Conservation (phyloP, 92 coral and sea anemone species). For the Zoanthus sociatus region DNA sequence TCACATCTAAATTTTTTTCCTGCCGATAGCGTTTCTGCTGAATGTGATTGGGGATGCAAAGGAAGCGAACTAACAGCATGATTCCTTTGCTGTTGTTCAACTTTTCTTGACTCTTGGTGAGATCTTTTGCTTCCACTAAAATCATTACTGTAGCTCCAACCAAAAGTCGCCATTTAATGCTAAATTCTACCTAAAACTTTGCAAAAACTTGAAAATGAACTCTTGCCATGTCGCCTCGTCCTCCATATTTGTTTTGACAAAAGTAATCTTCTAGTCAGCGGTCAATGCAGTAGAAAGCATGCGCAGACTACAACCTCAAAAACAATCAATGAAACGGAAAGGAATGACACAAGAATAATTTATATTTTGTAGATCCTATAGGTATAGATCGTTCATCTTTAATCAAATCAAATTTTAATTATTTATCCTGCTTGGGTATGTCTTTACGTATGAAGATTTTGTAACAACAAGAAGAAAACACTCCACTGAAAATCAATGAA, state of each 20-base stretch:
- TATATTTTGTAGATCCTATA: background rate
- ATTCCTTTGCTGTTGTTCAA: constrained; percentile 84
- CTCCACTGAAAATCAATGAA: background rate
- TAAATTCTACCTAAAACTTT: background rate
- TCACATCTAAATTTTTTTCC: constrained; percentile 71
- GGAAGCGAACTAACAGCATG: constrained; percentile 55
- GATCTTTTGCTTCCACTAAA: constrained; percentile 82
- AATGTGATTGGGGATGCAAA: constrained; percentile 82
- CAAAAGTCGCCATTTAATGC: constrained; percentile 86
- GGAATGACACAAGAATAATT: background rate
- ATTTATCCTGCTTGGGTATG: background rate
- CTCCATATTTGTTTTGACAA: constrained; percentile 53
- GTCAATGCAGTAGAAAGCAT: background rate
- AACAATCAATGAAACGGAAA: background rate
- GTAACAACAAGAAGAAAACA: background rate
- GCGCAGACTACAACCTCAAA: constrained; percentile 20
- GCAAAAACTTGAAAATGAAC: background rate
- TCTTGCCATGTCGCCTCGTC: background rate
- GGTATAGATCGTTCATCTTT: background rate
- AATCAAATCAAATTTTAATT: constrained; percentile 6
- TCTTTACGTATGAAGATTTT: background rate
- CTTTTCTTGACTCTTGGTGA: constrained; percentile 69
- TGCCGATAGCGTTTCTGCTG: constrained; percentile 81
- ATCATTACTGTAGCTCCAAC: constrained; percentile 87
- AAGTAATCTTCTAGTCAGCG: constrained; percentile 36